Base-by-base conservation (phyloP, 1,140 invertebrate species). In the Dendroctonus valens region DNA sequence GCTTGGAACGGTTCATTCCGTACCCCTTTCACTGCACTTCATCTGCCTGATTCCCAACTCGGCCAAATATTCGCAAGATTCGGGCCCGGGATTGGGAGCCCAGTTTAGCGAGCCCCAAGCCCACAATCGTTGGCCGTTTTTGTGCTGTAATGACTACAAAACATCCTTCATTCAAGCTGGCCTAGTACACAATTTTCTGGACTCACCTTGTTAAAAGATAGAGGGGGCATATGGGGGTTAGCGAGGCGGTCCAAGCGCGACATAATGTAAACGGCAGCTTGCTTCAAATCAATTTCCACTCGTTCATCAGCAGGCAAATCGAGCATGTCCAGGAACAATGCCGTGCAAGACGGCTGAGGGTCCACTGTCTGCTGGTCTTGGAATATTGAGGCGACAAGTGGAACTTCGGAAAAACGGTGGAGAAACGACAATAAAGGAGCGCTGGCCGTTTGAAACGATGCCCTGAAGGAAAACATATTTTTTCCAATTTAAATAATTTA, bases 241-340 rank as follows among this genome's bases (percentile, higher is more conserved):
- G 91, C 89, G 41, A 97, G 78, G 70, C 93, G 82, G 79, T 96
- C 94, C 49, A 97, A 79, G 77, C 96, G 93, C 15, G 91, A 91
- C 80, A 97, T 89, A 46, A 97, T 85, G 15, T 93, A 89, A 11
- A 97, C 91, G 12, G 93, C 93, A 41, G 89, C 91, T 79, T 94
- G 89, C 52, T 89, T 85, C 7, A 97, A 79, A 75, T 96, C 92
- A 61, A 98, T 88, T 51, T 86, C 82, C 5, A 87, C 81, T 0
- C 84, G 81, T 68, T 93, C 90, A 69, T 92, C 89, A 51, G 91
- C 89, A 7, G 94, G 93, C 59, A 96, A 81, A 55, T 87, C 85
- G 11, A 94, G 79, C 65, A 88, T 87, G 69, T 86, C 84, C 4
- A 86, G 69, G 44, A 84, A 80, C 39, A 83, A 82, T 69, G 85